phyloP scores from a whole-genome alignment of 2,797 vertebrate genomes.

The Enteromius afrohamiltoni region DNA sequence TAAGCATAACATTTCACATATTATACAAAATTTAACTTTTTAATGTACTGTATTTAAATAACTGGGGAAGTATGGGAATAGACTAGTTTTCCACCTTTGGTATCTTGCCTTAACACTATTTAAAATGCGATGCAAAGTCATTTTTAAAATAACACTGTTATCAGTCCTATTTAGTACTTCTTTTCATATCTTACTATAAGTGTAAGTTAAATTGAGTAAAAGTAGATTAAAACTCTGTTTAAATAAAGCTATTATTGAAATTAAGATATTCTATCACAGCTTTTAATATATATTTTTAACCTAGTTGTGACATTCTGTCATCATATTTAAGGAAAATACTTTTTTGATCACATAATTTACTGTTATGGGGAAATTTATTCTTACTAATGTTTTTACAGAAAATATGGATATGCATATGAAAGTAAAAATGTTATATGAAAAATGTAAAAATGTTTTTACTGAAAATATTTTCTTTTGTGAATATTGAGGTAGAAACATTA shows the following conservation, averaged over 20 bases:
- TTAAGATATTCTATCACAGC: background rate
- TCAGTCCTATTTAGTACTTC: background rate
- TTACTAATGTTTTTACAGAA: background rate
- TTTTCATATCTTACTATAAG: background rate
- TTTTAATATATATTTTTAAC: background rate
- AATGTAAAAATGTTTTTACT: background rate
- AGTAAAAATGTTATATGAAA: background rate
- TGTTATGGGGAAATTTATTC: background rate
- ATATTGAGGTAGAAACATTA: background rate
- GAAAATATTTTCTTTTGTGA: background rate
- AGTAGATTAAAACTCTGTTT: no score
- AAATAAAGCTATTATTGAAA: background rate
- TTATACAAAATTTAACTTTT: no score
- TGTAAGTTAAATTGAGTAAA: background rate
- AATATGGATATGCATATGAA: background rate
- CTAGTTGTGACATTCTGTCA: background rate
- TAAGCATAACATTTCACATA: no score
- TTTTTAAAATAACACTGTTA: background rate
- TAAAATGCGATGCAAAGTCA: background rate
- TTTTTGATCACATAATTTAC: background rate
- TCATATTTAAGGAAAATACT: background rate
- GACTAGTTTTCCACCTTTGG: no score
- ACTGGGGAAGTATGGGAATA: no score
- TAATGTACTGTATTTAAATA: no score
- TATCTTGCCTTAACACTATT: background rate